phyloP scores from a whole-genome alignment of 2,888 invertebrate species.

The Leptopterna dolabrata region DNA sequence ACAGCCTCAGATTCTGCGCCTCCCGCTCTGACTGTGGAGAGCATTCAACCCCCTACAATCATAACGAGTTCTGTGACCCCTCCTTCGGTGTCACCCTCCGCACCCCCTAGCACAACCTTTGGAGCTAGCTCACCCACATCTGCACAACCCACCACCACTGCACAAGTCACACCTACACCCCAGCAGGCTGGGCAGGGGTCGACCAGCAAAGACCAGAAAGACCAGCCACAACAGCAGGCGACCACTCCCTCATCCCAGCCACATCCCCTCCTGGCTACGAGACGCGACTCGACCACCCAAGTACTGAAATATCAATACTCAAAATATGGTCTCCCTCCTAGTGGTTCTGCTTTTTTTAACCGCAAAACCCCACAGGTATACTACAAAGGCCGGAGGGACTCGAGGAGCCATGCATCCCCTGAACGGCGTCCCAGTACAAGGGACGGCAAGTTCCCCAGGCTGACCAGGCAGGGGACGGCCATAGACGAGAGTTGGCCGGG shows the following conservation, averaged over 20 bases:
- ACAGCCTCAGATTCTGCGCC: conserved; percentile 79
- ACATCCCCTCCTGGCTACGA: conserved; percentile 69
- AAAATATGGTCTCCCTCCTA: conserved; percentile 38
- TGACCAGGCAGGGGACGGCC: conserved; percentile 89
- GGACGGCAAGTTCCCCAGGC: conserved; percentile 71
- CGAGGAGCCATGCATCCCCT: conserved; percentile 66
- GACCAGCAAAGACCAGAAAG: conserved; percentile 45
- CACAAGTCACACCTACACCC: conserved; percentile 73
- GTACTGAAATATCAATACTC: conserved; percentile 67
- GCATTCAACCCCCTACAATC: conserved; percentile 66
- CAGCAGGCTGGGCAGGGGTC: conserved; percentile 63
- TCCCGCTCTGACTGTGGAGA: conserved; percentile 67
- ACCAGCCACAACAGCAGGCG: conserved; percentile 52
- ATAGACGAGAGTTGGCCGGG: conserved; percentile 86
- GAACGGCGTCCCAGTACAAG: conserved; percentile 65
- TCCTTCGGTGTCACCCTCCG: conserved; percentile 64
- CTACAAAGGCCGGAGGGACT: conserved; percentile 65
- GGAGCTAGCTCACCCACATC: conserved; percentile 63
- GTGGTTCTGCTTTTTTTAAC: conserved; percentile 44
- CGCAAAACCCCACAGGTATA: conserved; percentile 63
- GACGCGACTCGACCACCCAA: conserved; percentile 88
- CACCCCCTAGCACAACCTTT: conserved; percentile 58
- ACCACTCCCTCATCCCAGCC: conserved; percentile 57
- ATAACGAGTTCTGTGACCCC: conserved; percentile 67
- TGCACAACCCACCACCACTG: conserved; percentile 47